Percentiles rank a stretch among this genome's conserved stretches.
Conservation (phyloP, 2,113 vertebrate genomes). For the Felis chaus region DNA sequence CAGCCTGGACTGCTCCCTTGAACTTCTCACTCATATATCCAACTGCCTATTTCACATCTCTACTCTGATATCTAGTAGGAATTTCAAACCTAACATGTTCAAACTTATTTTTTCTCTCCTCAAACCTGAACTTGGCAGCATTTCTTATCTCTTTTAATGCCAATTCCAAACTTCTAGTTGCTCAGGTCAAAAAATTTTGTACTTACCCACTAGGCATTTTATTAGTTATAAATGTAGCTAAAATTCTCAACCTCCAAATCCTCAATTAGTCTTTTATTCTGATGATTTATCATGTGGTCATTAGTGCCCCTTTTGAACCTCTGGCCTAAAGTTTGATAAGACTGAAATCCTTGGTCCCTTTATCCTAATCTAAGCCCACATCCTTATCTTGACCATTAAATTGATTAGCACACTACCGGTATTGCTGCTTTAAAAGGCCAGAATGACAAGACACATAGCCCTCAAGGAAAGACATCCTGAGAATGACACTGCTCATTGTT, state of each 20-base stretch:
- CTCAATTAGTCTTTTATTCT: neutral
- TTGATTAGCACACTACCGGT: neutral
- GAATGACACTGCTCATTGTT: neutral
- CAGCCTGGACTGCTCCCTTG: neutral
- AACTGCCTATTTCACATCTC: neutral
- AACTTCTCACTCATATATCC: neutral
- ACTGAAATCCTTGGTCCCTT: conserved; percentile 1
- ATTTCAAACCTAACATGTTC: neutral
- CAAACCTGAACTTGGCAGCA: neutral
- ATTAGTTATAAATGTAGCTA: neutral
- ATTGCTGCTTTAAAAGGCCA: conserved; percentile 33
- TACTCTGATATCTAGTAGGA: neutral
- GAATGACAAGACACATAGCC: neutral
- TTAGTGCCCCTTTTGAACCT: neutral
- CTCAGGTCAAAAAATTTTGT: conserved; percentile 4
- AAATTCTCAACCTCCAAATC: conserved; percentile 28
- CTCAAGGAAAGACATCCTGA: conserved; percentile 22
- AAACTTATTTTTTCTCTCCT: neutral
- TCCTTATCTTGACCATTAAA: conserved; percentile 11
- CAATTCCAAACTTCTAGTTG: neutral
- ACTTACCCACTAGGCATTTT: neutral
- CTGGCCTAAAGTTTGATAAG: neutral
- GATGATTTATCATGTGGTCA: neutral
- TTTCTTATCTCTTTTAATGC: neutral
- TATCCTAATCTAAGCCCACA: neutral